Percentiles rank a stretch among this genome's conserved stretches.
Conservation (phyloP, 2,888 invertebrate species). For the Odontothrips loti region DNA sequence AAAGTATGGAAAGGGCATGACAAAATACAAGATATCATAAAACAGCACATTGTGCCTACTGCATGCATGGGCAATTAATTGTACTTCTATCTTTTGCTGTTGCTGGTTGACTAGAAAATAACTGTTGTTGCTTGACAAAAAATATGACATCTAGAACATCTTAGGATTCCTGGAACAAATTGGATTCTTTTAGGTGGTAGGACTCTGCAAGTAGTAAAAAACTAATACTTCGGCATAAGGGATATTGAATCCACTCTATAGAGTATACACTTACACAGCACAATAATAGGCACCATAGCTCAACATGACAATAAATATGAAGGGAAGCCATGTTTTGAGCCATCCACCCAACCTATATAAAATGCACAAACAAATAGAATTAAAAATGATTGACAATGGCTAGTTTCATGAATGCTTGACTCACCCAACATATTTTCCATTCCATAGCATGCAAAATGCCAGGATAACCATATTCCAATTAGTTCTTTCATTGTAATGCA, state of each 20-base stretch:
- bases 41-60: too few relatives aligned
- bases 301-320: constrained; percentile 50
- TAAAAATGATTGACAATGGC: background rate
- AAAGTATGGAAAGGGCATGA: too few relatives aligned
- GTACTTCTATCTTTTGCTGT: too few relatives aligned
- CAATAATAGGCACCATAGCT: constrained; percentile 6
- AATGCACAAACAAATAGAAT: background rate
- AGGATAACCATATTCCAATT: constrained; percentile 93
- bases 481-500: constrained; percentile 74
- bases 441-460: constrained; percentile 68
- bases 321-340: constrained; percentile 82
- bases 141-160: background rate
- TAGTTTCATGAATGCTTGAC: background rate
- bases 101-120: too few relatives aligned
- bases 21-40: too few relatives aligned
- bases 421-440: constrained; percentile 75
- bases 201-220: too few relatives aligned
- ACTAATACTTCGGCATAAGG: too few relatives aligned
- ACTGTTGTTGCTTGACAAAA: too few relatives aligned
- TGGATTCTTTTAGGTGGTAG: background rate
- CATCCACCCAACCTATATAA: constrained; percentile 57
- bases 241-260: background rate
- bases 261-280: background rate
- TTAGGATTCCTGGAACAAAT: background rate
- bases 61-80: too few relatives aligned